These are phyloP conservation scores for Centropristis striata DNA, from an alignment of 2,113 vertebrate genomes.

Conservation along the genomic window DNA sequence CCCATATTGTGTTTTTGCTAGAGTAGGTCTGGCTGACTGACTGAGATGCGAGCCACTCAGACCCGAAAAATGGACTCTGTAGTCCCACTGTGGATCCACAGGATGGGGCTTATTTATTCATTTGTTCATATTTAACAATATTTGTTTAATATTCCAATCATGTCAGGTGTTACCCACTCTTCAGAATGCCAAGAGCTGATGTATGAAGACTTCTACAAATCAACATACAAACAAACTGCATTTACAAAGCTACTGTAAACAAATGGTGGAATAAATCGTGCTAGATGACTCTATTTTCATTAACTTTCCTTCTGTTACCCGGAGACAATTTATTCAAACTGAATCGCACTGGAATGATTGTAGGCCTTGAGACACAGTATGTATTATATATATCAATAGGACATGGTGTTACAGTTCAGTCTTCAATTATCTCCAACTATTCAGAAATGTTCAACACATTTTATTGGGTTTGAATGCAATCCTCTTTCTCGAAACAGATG, in stretches of 20 bases:
- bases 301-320: constrained; percentile 32
- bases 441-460: constrained; percentile 2
- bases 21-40: constrained; percentile 61
- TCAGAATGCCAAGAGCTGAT: constrained; percentile 81
- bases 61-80: constrained; percentile 61
- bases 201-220: constrained; percentile 78
- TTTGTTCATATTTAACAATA: constrained; percentile 82
- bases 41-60: constrained; percentile 56
- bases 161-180: constrained; percentile 79
- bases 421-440: neutral
- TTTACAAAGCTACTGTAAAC: constrained; percentile 82
- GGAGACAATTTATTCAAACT: neutral
- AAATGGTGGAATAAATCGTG: constrained; percentile 83
- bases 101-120: constrained; percentile 77
- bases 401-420: neutral
- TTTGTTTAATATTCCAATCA: constrained; percentile 79
- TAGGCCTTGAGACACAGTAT: neutral
- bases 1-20: constrained; percentile 69
- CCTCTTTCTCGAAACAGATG: too few species aligned
- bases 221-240: constrained; percentile 68
- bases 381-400: neutral
- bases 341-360: neutral
- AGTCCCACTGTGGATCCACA: constrained; percentile 66
- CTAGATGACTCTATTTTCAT: constrained; percentile 66
- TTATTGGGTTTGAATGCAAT: too few species aligned